Conservation (phyloP, 2,797 vertebrate species). For the Sebastes itinus region DNA sequence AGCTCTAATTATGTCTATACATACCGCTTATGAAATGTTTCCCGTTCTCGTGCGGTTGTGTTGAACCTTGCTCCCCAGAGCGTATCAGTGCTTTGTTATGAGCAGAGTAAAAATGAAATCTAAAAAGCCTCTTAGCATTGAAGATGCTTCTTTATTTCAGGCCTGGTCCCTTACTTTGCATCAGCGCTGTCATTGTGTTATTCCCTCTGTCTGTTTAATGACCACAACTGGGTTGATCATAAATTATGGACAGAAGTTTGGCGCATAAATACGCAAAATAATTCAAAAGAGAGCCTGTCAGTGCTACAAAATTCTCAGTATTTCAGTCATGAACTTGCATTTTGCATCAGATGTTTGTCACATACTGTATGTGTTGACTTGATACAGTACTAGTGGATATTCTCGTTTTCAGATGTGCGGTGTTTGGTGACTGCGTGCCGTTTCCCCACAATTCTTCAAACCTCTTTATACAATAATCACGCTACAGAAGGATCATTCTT, state of each 20-base stretch:
- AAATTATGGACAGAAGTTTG: conserved; percentile 37
- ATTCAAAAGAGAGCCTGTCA: conserved; percentile 4
- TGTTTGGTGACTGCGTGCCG: not conserved
- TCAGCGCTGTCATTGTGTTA: conserved; percentile 29
- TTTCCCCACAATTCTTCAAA: conserved; percentile 11
- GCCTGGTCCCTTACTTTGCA: conserved; percentile 20
- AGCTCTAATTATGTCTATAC: conserved; percentile 52
- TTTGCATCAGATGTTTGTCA: conserved; percentile 47
- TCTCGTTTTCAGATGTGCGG: not conserved
- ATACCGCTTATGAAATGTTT: conserved; percentile 34
- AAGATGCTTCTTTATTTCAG: conserved; percentile 25
- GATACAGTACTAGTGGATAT: conserved; percentile 5
- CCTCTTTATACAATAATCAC: conserved; percentile 51
- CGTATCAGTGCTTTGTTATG: not conserved
- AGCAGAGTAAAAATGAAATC: not conserved
- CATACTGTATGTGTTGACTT: conserved; percentile 13
- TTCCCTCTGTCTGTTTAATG: conserved; percentile 26
- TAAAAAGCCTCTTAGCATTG: not conserved
- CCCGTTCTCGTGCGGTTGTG: not conserved
- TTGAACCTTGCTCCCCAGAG: conserved; percentile 1
- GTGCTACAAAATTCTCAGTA: not conserved
- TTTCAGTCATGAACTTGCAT: conserved; percentile 15
- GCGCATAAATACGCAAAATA: conserved; percentile 2
- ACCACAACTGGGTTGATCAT: conserved; percentile 25
- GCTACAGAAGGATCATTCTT: conserved; percentile 51